Evolutionary conservation across 64 coral and sea anemone species (phyloP), one percentile per base, ranked within the genome.

Genomic region (Hydrozoanthus tunicans): DNA sequence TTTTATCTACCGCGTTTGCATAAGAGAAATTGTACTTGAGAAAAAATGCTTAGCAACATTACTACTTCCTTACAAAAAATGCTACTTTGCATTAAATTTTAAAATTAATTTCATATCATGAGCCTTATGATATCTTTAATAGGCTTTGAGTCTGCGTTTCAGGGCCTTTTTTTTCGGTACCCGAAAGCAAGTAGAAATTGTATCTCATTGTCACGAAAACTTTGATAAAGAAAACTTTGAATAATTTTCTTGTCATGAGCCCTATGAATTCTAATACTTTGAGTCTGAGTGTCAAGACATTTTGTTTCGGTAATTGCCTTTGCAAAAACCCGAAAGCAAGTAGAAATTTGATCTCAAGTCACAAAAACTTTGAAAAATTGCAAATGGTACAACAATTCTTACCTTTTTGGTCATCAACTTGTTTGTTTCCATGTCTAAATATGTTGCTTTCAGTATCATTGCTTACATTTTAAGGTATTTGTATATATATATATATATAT

Each of bases 21-120:
- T 20, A 79, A 79, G 77, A 79, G 5, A n/a, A 17, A 79, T 51
- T 79, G 77, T 79, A 14, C 77, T 79, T 79, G 27, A 51, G 26
- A 79, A 79, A 5, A 79, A 79, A 79, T 51, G 77, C 77, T 53
- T 79, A 79, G 77, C 77, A 79, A 79, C 77, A 79, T 79, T 79
- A 79, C 77, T 79, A 79, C 77, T 79, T 79, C 26, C 13, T 79
- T 79, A 78, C 27, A 79, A 79, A 79, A 79, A 53, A 79, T 79
- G 77, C 11, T 79, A 13, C 20, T 12, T 27, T 78, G 76, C 32
- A 32, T 26, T 79, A 6, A 3, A 51, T 53, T 7, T 79, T 10
- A 79, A 79, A 79, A 79, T 53, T 79, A 79, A 13, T 79, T 79
- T 58, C 56, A 7, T 78, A 5, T 5, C 24, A 78, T 78, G 76